Evolutionary conservation across 2,113 vertebrate genomes (phyloP).

Genomic region (Oncorhynchus kisutch): DNA sequence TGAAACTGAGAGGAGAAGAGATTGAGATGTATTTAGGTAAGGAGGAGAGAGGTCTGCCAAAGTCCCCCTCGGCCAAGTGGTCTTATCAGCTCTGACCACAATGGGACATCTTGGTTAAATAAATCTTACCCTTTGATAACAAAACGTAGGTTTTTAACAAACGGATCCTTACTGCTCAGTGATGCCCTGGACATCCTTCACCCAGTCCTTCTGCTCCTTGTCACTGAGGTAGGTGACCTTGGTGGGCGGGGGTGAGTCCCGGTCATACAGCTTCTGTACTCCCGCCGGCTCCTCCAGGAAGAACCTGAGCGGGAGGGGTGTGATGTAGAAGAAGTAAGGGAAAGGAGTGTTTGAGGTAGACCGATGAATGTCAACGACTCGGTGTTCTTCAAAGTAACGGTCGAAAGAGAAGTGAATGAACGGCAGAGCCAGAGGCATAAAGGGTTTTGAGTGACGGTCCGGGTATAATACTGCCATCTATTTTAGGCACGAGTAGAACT

Average conservation of each 20-base stretch:
- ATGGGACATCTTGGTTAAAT: not conserved
- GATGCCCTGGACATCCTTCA: conserved; percentile 90
- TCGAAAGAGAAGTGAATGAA: too few relatives aligned
- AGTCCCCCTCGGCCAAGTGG: not conserved
- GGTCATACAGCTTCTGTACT: conserved; percentile 82
- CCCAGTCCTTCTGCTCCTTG: conserved; percentile 87
- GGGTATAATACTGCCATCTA: not conserved
- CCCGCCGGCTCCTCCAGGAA: conserved; percentile 83
- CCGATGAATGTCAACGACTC: too few relatives aligned
- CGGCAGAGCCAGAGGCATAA: too few relatives aligned
- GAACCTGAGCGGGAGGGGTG: conserved; percentile 72
- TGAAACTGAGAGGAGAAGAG: conserved; percentile 69
- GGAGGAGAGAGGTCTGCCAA: not conserved
- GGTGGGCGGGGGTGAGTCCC: conserved; percentile 77
- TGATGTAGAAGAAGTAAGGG: not conserved
- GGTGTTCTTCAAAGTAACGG: too few relatives aligned
- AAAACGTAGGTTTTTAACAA: too few relatives aligned
- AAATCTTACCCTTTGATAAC: too few relatives aligned
- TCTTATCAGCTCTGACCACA: not conserved
- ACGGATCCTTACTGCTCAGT: conserved; percentile 83
- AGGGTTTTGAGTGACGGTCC: too few relatives aligned
- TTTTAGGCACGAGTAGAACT: not conserved
- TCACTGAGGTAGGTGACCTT: conserved; percentile 82
- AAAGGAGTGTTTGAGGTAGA: too few relatives aligned
- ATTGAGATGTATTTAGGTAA: not conserved